Evolutionary conservation across 2,113 vertebrate genomes (phyloP).

Genomic region (Pteronura brasiliensis): DNA sequence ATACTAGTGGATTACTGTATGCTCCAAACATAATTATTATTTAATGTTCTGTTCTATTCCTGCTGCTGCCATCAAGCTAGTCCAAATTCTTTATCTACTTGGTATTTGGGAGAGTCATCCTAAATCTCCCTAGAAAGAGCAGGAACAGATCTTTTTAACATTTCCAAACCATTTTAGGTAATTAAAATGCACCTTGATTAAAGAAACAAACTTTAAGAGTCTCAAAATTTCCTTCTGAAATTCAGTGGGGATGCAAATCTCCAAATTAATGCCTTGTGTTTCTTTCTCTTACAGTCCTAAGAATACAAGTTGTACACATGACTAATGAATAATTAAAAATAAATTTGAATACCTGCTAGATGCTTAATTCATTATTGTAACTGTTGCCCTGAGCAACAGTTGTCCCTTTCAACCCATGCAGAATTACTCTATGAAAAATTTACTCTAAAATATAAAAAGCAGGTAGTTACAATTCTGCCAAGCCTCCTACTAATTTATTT

Average conservation of each 20-base stretch:
- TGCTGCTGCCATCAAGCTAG: not conserved
- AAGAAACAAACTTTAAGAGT: not conserved
- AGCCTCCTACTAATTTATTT: not conserved
- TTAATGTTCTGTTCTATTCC: not conserved
- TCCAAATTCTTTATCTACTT: not conserved
- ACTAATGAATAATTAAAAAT: not conserved
- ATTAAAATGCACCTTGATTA: conserved; percentile 31
- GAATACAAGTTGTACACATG: not conserved
- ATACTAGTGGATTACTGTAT: not conserved
- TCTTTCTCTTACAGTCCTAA: not conserved
- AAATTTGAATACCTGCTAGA: conserved; percentile 20
- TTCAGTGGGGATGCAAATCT: not conserved
- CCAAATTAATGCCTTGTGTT: not conserved
- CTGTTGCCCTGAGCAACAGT: not conserved
- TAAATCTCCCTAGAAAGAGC: not conserved
- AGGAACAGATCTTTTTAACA: not conserved
- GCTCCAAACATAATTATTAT: conserved; percentile 6
- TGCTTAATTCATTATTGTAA: not conserved
- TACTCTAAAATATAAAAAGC: conserved; percentile 33
- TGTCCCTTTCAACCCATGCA: not conserved
- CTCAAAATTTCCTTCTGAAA: not conserved
- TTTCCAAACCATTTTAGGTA: conserved; percentile 25
- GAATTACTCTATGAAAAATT: conserved; percentile 27
- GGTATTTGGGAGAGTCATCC: not conserved
- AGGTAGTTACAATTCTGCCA: not conserved